A percentile compares a stretch with the other conserved stretches of the same genome.
Evolutionary conservation across 2,888 invertebrate genomes (phyloP).

Genomic region (Thelaira solivaga): DNA sequence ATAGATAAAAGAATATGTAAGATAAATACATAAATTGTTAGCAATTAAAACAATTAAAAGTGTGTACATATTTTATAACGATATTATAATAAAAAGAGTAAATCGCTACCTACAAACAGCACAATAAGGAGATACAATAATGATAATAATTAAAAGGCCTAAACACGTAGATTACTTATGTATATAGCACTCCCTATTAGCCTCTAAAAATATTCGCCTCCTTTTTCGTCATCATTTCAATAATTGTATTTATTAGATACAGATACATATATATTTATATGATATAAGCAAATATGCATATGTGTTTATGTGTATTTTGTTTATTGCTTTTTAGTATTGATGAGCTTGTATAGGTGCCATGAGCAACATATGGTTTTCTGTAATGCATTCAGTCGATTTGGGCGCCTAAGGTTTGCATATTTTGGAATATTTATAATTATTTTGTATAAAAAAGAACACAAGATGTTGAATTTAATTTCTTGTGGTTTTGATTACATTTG

Average conservation of each 20-base stretch:
- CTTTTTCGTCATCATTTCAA: slow-evolving; percentile 14
- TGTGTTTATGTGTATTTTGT: slow-evolving; percentile 5
- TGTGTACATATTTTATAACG: no score
- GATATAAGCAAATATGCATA: not conserved
- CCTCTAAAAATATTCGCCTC: slow-evolving; percentile 20
- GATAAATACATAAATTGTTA: slow-evolving; percentile 33
- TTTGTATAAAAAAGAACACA: slow-evolving; percentile 30
- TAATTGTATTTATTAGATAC: not conserved
- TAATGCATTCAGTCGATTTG: slow-evolving; percentile 1
- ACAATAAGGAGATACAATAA: not conserved
- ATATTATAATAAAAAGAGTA: not conserved
- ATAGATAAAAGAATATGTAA: not conserved
- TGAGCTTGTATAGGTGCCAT: not conserved
- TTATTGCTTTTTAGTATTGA: slow-evolving; percentile 35
- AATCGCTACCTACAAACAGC: not conserved
- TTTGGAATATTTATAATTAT: slow-evolving; percentile 13
- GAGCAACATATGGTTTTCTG: slow-evolving; percentile 58
- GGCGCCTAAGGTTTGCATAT: slow-evolving; percentile 7
- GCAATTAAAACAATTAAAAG: slow-evolving; percentile 38
- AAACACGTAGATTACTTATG: no score
- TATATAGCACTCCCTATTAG: slow-evolving; percentile 26
- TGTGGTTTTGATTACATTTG: slow-evolving; percentile 41
- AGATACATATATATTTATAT: not conserved
- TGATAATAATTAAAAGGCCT: not conserved
- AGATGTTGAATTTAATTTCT: slow-evolving; percentile 30